Percentiles rank a stretch among this genome's conserved stretches.
Evolutionary conservation across 2,113 vertebrate species (phyloP).

Genomic region (Ammodytes marinus): DNA sequence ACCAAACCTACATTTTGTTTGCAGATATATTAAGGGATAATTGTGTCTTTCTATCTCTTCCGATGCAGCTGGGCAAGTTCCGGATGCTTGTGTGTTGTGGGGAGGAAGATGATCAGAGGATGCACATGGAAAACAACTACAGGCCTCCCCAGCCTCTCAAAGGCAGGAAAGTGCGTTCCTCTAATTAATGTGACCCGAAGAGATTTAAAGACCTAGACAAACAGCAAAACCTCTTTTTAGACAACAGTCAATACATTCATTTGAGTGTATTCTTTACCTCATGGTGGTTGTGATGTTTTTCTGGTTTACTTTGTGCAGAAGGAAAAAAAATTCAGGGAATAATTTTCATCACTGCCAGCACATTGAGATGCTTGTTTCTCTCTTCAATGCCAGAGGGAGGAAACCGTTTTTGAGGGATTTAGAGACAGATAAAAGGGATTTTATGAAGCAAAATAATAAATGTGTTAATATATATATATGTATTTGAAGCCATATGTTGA

Average conservation of each 20-base stretch:
- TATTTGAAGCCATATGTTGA: not conserved
- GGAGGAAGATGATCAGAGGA: conserved; percentile 90
- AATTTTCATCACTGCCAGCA: conserved; percentile 29
- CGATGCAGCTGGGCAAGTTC: conserved; percentile 92
- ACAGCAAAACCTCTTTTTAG: conserved; percentile 10
- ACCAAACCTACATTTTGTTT: not conserved
- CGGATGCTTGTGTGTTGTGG: conserved; percentile 88
- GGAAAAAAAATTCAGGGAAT: not conserved
- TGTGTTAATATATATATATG: not conserved
- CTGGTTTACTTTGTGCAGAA: conserved; percentile 24
- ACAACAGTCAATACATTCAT: conserved; percentile 40
- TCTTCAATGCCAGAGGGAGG: conserved; percentile 4
- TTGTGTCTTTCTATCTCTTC: conserved; percentile 10
- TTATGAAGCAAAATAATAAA: not conserved
- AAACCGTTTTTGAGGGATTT: conserved; percentile 12
- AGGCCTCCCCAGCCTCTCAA: conserved; percentile 95
- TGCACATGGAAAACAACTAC: conserved; percentile 96
- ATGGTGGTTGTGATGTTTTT: conserved; percentile 26
- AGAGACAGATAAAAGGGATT: conserved; percentile 12
- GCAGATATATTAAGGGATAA: not conserved
- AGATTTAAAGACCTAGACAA: not conserved
- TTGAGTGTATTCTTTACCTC: conserved; percentile 31
- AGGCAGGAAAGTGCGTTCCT: conserved; percentile 91
- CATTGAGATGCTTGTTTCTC: conserved; percentile 5
- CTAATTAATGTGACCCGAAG: conserved; percentile 81